These are phyloP conservation scores for Synergus japonicus DNA, from an alignment of 2,888 invertebrate species.

Conservation along the genomic window DNA sequence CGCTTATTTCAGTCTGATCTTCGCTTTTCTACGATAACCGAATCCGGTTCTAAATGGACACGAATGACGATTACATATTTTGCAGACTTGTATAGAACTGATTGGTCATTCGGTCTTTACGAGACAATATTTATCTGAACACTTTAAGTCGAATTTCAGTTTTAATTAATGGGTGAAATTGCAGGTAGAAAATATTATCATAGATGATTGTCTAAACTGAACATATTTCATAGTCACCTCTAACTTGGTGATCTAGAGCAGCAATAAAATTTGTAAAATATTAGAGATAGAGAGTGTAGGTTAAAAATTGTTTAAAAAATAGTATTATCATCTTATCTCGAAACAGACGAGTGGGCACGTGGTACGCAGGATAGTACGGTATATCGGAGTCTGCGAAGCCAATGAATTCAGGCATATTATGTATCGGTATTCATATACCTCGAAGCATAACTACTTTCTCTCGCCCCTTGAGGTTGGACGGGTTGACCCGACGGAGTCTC, in stretches of 20 bases:
- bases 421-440: constrained; percentile 53
- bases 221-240: background rate
- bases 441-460: constrained; percentile 55
- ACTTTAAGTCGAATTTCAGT: background rate
- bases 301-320: constrained; percentile 14
- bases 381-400: constrained; percentile 44
- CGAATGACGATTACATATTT: background rate
- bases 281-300: constrained; percentile 5
- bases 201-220: background rate
- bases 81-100: background rate
- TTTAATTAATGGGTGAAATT: background rate
- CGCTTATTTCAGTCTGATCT: background rate
- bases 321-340: constrained; percentile 17
- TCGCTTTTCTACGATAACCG: background rate
- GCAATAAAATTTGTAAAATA: constrained; percentile 15
- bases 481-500: constrained; percentile 52
- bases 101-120: background rate
- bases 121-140: background rate
- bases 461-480: constrained; percentile 53
- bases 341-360: constrained; percentile 44
- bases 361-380: constrained; percentile 35
- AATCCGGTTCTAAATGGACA: constrained; percentile 31
- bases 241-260: background rate
- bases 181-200: constrained; percentile 5
- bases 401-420: constrained; percentile 54